phyloP scores from a whole-genome alignment of 2,888 invertebrate genomes.

The Andricus curvator region DNA sequence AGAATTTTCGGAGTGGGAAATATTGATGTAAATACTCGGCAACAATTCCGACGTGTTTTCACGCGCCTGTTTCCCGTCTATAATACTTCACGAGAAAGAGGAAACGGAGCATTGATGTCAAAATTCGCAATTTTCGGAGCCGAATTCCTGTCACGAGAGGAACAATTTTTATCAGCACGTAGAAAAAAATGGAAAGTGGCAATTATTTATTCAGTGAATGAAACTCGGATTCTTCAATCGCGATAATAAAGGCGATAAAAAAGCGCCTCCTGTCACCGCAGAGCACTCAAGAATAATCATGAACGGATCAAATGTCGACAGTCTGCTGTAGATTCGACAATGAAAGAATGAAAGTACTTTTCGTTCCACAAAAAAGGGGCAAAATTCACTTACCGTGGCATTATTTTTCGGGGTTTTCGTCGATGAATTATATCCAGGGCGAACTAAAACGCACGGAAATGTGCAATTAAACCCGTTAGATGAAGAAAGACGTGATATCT shows the following conservation, averaged over 20 bases:
- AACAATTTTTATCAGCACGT: background rate
- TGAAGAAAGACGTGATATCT: conserved; percentile 53
- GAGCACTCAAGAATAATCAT: background rate
- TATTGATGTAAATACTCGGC: background rate
- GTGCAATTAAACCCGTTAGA: conserved; percentile 51
- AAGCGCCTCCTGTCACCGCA: conserved; percentile 7
- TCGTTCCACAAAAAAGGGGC: background rate
- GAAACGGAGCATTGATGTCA: background rate
- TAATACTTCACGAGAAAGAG: background rate
- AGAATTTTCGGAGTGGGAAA: background rate
- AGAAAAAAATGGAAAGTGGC: background rate
- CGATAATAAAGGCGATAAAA: conserved; percentile 15
- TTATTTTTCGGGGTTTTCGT: conserved; percentile 49
- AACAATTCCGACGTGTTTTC: background rate
- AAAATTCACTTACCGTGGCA: conserved; percentile 56
- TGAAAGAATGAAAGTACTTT: background rate
- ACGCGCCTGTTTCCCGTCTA: background rate
- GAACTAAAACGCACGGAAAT: background rate
- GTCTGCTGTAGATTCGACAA: background rate
- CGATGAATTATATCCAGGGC: background rate
- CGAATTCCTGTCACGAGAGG: background rate
- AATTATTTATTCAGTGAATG: background rate
- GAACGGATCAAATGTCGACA: background rate
- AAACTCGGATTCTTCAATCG: background rate
- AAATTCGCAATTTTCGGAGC: background rate